phyloP scores from a whole-genome alignment of 2,797 vertebrate species.

The Oophaga sylvatica region DNA sequence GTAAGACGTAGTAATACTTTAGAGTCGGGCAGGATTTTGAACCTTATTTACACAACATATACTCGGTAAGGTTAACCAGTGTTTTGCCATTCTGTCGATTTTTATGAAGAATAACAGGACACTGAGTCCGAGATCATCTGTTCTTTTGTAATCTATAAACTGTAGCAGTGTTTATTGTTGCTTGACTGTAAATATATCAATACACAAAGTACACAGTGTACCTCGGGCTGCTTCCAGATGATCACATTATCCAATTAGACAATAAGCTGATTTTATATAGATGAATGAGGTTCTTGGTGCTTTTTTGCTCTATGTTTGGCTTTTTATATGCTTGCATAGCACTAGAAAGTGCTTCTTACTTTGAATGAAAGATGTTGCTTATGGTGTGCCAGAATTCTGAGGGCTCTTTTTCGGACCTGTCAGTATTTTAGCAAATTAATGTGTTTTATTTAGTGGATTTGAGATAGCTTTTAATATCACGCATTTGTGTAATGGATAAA shows the following conservation, averaged over 20 bases:
- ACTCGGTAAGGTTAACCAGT: slow-evolving; percentile 23
- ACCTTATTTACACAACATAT: slow-evolving; percentile 48
- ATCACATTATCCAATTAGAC: slow-evolving; percentile 38
- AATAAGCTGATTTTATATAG: not conserved
- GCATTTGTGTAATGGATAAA: not conserved
- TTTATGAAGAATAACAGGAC: slow-evolving; percentile 21
- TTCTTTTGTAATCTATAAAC: slow-evolving; percentile 41
- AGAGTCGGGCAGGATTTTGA: not conserved
- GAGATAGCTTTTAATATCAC: not conserved
- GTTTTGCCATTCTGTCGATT: slow-evolving; percentile 21
- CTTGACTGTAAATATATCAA: slow-evolving; percentile 42
- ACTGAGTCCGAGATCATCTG: slow-evolving; percentile 32
- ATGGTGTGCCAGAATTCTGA: not conserved
- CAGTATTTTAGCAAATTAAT: not conserved
- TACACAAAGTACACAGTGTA: slow-evolving; percentile 44
- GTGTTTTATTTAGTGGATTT: not conserved
- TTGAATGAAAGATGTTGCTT: not conserved
- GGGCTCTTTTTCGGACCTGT: not conserved
- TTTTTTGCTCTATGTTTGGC: not conserved
- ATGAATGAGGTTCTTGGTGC: slow-evolving; percentile 8
- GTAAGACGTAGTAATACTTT: not conserved
- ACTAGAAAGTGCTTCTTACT: not conserved
- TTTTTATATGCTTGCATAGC: slow-evolving; percentile 10
- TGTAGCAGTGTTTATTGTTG: slow-evolving; percentile 46
- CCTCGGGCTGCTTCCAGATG: slow-evolving; percentile 41